Base-by-base conservation (phyloP, 2,888 invertebrate genomes). In the Entomobrya proxima region DNA sequence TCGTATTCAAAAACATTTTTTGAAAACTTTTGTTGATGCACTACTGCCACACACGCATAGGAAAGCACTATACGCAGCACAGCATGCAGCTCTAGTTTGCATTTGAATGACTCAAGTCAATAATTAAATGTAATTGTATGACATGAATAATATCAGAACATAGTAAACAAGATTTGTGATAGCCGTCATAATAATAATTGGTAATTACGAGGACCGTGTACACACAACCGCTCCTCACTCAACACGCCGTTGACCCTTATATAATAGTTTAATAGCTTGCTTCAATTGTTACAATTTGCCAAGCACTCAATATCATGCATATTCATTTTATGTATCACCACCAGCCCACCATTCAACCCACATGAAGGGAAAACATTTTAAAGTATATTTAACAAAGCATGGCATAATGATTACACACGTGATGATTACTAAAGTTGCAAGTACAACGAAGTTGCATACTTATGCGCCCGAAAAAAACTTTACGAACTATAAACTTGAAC, bases 101-200 rank as follows among this genome's bases (percentile, higher is more conserved):
- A 47, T 58, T 80, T 35, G 24, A 61, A 50, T 44, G 80, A 30
- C 1, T 32, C 44, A 6, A 72, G 44, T 35, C 47, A 40, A 55
- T 72, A 80, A 72, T 80, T 80, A 80, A 80, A 47, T 72, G 55
- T 24, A 72, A 80, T 72, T 77, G 61, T 52, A 52, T 30, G 69
- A 69, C 52, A 78, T 37, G 77, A 44, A 50, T 61, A 61, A 64
- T 37, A 67, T 37, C 64, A 37, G 2, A 67, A 37, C 37, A 75
- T 52, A n/a, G n/a, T n/a, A 52, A 76, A 78, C 78, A 35, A 67
- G 78, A 64, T 78, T 78, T 37, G 67, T 32, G 30, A 69, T 52
- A 67, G 67, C 24, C 40, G 37, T 24, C 37, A 37, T 67, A 24
- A 40, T 4, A 69, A 6, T 58, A 72, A 80, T 80, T 74, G 50